A percentile compares a stretch with the other conserved stretches of the same genome.
Evolutionary conservation across 2,797 vertebrate genomes (phyloP).

Genomic region (Sebastes steindachneri): DNA sequence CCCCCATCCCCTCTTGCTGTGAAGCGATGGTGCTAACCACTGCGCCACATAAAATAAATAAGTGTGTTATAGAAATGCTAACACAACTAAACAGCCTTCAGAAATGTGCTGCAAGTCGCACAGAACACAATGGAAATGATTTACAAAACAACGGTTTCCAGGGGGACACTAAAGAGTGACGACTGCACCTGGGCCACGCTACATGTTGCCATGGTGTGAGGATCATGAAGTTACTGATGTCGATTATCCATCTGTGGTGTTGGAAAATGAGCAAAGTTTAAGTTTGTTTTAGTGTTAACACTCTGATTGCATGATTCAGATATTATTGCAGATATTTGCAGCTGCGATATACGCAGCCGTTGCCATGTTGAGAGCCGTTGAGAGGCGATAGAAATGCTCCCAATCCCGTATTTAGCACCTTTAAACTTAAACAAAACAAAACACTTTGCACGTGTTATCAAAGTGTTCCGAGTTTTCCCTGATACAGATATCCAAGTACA

Average conservation of each 20-base stretch:
- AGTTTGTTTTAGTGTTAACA: background rate
- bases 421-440: background rate
- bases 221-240: background rate
- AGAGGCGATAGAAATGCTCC: too few species aligned
- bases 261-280: background rate
- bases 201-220: background rate
- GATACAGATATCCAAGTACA: background rate
- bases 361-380: background rate
- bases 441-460: background rate
- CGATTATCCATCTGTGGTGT: background rate
- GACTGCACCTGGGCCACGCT: background rate
- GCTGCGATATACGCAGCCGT: background rate
- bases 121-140: background rate
- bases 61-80: background rate
- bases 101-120: background rate
- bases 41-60: background rate
- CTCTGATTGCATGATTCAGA: background rate
- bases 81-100: background rate
- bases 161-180: background rate
- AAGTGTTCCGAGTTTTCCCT: background rate
- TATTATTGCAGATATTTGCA: background rate
- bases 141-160: background rate
- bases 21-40: background rate
- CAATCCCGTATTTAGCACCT: background rate
- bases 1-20: background rate